Base-by-base conservation (phyloP, 2,797 vertebrate genomes). In the Lacerta agilis region DNA sequence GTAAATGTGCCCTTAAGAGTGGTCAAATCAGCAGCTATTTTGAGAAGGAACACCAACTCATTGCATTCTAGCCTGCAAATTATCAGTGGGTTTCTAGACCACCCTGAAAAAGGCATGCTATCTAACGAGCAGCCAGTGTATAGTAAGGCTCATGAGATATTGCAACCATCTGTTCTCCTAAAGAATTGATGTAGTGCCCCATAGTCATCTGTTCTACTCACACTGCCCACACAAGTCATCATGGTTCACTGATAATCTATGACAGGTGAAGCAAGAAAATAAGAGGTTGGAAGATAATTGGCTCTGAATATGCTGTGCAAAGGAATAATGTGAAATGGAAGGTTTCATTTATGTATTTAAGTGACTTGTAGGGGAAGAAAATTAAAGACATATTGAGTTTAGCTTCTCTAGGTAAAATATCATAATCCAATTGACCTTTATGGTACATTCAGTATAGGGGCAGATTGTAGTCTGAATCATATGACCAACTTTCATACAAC, bases 131-230 rank as follows among this genome's bases (percentile, higher is more conserved):
- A 90, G 58, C 78, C 82, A 88, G 66, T 64, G 29, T 38, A 36
- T 0, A 45, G 91, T 87, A n/a, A 82, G 91, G 36, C 91, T 88
- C 87, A 3, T 8, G 89, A 86, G 94, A 92, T 7, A 2, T 20
- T 27, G 49, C 23, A 87, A 87, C 93, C 95, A 94, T 94, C 94
- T 96, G 95, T 81, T 91, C 87, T 90, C 79, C 87, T 81, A 79
- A 82, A 87, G 90, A 82, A 89, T 15, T 82, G 93, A 94, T 87
- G 91, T 0, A 1, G 61, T 93, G 87, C 71, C 83, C 86, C 43
- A 85, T 86, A 92, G 86, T 93, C 94, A 90, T 91, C 92, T 94
- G 92, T 89, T 93, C 87, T 76, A 90, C 81, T 88, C 4, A 20
- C 87, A 36, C 4, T 83, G 90, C 88, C 92, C 92, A 66, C 90